Evolutionary conservation across 2,888 invertebrate species (phyloP).

Genomic region (Ochropleura plecta): DNA sequence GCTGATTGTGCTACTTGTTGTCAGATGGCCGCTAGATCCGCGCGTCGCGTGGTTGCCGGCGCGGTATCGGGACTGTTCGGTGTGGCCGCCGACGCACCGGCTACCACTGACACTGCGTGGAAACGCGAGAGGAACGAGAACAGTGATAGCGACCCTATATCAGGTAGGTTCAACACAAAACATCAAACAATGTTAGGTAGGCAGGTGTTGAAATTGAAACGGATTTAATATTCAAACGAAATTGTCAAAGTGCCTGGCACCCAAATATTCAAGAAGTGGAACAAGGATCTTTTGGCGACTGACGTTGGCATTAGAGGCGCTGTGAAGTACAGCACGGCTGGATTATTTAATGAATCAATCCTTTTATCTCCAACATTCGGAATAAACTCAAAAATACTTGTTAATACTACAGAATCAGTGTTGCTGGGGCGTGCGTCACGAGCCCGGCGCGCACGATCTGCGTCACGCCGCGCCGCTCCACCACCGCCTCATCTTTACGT

Average conservation of each 20-base stretch:
- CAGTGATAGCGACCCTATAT: slow-evolving; percentile 92
- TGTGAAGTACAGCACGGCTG: too few species aligned
- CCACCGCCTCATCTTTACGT: slow-evolving; percentile 87
- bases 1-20: background rate
- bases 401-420: slow-evolving; percentile 87
- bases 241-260: background rate
- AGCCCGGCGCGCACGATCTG: slow-evolving; percentile 92
- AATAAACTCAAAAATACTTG: too few species aligned
- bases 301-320: too few species aligned
- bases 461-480: slow-evolving; percentile 85
- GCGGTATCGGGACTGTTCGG: slow-evolving; percentile 87
- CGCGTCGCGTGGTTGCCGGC: slow-evolving; percentile 84
- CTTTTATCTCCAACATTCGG: too few species aligned
- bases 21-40: slow-evolving; percentile 81
- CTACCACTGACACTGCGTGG: slow-evolving; percentile 82
- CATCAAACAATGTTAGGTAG: background rate
- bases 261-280: too few species aligned
- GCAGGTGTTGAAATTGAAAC: background rate
- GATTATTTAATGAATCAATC: too few species aligned
- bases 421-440: slow-evolving; percentile 92
- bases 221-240: background rate
- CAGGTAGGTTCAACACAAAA: slow-evolving; percentile 86
- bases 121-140: slow-evolving; percentile 86
- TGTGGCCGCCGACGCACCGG: slow-evolving; percentile 86
- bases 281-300: background rate